phyloP scores from a whole-genome alignment of 2,113 vertebrate species.

The Isichthys henryi region DNA sequence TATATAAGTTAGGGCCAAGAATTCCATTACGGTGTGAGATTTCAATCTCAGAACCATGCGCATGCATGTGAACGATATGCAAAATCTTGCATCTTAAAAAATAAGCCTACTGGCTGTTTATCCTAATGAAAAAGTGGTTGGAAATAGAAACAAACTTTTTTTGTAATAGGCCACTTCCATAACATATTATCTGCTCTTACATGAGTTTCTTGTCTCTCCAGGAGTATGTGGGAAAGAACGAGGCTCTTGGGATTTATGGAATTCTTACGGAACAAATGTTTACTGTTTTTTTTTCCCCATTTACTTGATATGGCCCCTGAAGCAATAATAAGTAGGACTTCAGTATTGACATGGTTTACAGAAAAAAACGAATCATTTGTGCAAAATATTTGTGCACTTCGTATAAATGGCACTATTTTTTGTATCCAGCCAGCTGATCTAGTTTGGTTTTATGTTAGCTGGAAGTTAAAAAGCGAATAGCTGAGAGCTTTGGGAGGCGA shows the following conservation, averaged over 20 bases:
- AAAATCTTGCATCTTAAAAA: conserved; percentile 11
- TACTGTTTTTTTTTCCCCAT: conserved; percentile 3
- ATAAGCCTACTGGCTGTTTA: conserved; percentile 4
- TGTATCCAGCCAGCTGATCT: not conserved
- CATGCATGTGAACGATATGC: conserved; percentile 10
- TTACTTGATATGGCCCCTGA: not conserved
- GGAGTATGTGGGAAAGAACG: not conserved
- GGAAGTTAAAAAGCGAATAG: not conserved
- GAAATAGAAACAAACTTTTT: not conserved
- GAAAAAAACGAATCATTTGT: not conserved
- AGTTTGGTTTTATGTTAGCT: not conserved
- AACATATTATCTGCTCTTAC: conserved; percentile 3
- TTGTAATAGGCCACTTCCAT: not conserved
- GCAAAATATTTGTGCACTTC: not conserved
- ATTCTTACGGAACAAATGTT: conserved; percentile 8
- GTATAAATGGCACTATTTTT: not conserved
- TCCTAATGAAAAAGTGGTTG: not conserved
- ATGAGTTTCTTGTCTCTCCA: not conserved
- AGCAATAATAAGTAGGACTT: not conserved
- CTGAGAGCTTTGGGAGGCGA: not conserved
- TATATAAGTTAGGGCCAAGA: conserved; percentile 33
- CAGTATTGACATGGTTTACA: not conserved
- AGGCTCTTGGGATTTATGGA: not conserved
- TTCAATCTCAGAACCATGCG: conserved; percentile 23
- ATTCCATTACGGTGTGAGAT: conserved; percentile 28